These are phyloP conservation scores for Ranitomeya variabilis DNA, from an alignment of 2,113 vertebrate genomes.

Conservation along the genomic window DNA sequence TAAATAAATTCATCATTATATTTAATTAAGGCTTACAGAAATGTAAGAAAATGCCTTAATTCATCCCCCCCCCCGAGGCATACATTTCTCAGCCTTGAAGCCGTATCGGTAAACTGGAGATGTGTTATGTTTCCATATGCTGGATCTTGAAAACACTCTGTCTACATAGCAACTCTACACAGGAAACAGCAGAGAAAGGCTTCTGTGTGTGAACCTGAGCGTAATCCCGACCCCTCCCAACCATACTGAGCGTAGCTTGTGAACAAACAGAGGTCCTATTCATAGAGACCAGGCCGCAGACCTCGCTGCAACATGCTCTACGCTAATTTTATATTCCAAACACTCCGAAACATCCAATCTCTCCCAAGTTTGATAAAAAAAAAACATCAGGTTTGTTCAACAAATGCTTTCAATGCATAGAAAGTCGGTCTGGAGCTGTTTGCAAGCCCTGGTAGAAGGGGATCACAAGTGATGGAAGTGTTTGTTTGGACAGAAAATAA, in stretches of 20 bases:
- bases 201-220: slow-evolving; percentile 42
- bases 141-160: neutral
- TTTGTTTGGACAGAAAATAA: slow-evolving; percentile 48
- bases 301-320: slow-evolving; percentile 16
- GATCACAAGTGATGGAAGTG: slow-evolving; percentile 27
- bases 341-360: slow-evolving; percentile 29
- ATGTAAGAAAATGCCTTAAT: neutral
- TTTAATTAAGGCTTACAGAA: slow-evolving; percentile 42
- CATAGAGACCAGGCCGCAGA: slow-evolving; percentile 46
- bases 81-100: neutral
- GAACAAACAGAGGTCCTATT: slow-evolving; percentile 52
- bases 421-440: neutral
- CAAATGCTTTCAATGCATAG: neutral
- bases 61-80: slow-evolving; percentile 10
- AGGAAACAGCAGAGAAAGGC: slow-evolving; percentile 43
- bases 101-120: neutral
- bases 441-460: neutral
- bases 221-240: slow-evolving; percentile 12
- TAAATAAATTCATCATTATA: neutral
- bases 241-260: slow-evolving; percentile 18
- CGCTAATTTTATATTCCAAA: slow-evolving; percentile 28
- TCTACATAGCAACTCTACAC: slow-evolving; percentile 7
- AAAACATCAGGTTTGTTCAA: slow-evolving; percentile 9
- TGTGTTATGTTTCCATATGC: slow-evolving; percentile 16
- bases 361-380: slow-evolving; percentile 25